A percentile compares a stretch with the other conserved stretches of the same genome.
Conservation (phyloP, 2,888 invertebrate genomes). For the Athetis lepigone region DNA sequence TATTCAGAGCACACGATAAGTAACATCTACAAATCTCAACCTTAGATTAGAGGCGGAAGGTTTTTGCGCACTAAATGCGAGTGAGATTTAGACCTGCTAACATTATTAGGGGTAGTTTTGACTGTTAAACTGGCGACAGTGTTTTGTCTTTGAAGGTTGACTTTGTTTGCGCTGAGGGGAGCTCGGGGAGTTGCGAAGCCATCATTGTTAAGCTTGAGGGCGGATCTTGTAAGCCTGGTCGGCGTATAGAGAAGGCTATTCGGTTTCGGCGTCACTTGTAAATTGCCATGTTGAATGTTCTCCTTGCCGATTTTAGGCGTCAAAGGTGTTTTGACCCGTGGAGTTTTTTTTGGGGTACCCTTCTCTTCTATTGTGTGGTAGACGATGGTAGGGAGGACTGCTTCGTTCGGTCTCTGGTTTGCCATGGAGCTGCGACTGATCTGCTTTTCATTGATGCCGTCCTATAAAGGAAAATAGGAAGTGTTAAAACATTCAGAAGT, state of each 20-base stretch:
- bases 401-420: constrained; percentile 69
- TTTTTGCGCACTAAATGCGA: constrained; percentile 81
- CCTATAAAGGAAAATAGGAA: constrained; percentile 72
- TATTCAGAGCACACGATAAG: too few relatives aligned
- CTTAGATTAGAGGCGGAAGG: constrained; percentile 82
- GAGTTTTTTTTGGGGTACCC: constrained; percentile 78
- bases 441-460: constrained; percentile 86
- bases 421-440: constrained; percentile 90
- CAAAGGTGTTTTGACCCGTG: constrained; percentile 70
- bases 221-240: constrained; percentile 81
- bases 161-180: constrained; percentile 81
- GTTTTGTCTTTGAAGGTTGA: constrained; percentile 79
- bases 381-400: constrained; percentile 63
- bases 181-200: constrained; percentile 85
- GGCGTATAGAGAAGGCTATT: constrained; percentile 78
- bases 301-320: constrained; percentile 85
- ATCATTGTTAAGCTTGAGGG: constrained; percentile 80
- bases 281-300: constrained; percentile 76
- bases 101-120: constrained; percentile 78
- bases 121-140: constrained; percentile 70
- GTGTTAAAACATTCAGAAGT: too few relatives aligned
- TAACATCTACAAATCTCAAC: too few relatives aligned
- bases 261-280: constrained; percentile 77
- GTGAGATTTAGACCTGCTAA: constrained; percentile 84
- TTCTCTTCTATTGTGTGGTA: constrained; percentile 67